Conservation (phyloP, 2,113 vertebrate genomes). For the Neolamprologus kungweensis region DNA sequence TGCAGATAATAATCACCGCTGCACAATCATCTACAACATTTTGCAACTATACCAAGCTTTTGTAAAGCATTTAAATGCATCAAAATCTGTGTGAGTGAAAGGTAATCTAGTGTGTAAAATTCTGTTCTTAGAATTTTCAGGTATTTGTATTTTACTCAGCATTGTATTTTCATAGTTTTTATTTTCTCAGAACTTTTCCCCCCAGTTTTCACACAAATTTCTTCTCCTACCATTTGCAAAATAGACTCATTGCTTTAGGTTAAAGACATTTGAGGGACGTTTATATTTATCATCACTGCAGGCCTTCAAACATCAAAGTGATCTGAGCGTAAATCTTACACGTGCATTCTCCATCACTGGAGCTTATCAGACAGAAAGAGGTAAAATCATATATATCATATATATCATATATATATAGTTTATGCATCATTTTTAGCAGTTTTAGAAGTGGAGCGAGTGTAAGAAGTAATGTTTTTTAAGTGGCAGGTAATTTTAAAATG, state of each 20-base stretch:
- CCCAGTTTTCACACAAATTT: not conserved
- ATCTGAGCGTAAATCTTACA: not conserved
- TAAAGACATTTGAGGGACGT: not conserved
- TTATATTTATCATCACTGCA: not conserved
- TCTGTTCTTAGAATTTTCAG: not conserved
- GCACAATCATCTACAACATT: not conserved
- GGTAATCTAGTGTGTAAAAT: not conserved
- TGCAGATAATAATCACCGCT: not conserved
- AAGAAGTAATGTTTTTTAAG: not conserved
- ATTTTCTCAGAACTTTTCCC: accelerated
- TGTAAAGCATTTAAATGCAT: not conserved
- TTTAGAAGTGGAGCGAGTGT: not conserved
- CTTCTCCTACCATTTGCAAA: not conserved
- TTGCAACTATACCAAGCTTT: not conserved
- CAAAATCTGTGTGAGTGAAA: not conserved
- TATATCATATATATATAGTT: not conserved
- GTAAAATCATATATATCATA: not conserved
- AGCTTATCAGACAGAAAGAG: not conserved
- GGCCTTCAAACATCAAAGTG: not conserved
- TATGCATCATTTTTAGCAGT: not conserved
- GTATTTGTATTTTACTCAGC: not conserved
- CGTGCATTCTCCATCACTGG: not conserved
- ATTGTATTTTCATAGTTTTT: not conserved
- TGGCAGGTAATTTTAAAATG: not conserved
- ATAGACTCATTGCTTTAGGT: not conserved